Conservation (phyloP, 1,140 invertebrate genomes). For the Lepidurus packardi region DNA sequence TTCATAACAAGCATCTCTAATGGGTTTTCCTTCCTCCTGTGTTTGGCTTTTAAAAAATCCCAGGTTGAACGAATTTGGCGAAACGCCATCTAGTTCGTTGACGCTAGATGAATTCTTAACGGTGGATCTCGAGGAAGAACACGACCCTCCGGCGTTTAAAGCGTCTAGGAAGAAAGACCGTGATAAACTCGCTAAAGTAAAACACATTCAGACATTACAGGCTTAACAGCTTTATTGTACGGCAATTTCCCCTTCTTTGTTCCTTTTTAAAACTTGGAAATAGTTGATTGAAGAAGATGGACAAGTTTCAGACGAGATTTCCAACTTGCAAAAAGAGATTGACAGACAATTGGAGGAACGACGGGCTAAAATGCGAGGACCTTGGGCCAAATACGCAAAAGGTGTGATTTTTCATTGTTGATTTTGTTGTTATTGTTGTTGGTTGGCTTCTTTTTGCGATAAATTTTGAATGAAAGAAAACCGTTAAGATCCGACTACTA, state of each 20-base stretch:
- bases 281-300: constrained; percentile 59
- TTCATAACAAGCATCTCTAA: too few relatives aligned
- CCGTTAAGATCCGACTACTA: neutral
- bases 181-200: constrained; percentile 61
- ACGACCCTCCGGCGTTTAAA: constrained; percentile 92
- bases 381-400: constrained; percentile 37
- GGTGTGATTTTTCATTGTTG: neutral
- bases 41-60: neutral
- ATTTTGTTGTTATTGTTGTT: neutral
- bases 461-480: neutral
- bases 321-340: constrained; percentile 47
- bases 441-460: neutral
- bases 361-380: constrained; percentile 37
- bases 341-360: constrained; percentile 59
- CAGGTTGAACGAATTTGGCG: constrained; percentile 88
- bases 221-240: constrained; percentile 27
- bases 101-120: constrained; percentile 96
- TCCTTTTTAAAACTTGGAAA: constrained; percentile 37
- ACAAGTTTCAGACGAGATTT: constrained; percentile 48
- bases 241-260: constrained; percentile 27
- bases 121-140: constrained; percentile 92
- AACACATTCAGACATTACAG: constrained; percentile 43
- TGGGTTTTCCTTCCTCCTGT: too few relatives aligned
- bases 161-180: constrained; percentile 78
- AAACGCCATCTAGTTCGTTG: constrained; percentile 81